phyloP scores from a whole-genome alignment of 2,113 vertebrate species.

The Pongo abelii region DNA sequence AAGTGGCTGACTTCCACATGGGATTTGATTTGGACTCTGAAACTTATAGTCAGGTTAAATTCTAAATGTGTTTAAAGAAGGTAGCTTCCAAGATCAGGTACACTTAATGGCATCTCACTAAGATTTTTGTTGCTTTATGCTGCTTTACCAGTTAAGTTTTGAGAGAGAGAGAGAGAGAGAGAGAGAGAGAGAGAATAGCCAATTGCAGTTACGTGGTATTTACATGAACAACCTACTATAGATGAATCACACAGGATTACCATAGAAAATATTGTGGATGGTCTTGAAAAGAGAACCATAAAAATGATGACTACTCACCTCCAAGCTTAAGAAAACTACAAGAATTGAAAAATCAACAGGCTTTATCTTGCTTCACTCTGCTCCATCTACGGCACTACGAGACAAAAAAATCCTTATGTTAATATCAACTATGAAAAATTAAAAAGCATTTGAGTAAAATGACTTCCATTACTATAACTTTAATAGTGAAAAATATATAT shows the following conservation, averaged over 20 bases:
- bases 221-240: not conserved
- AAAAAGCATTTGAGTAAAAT: constrained; percentile 36
- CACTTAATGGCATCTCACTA: not conserved
- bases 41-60: not conserved
- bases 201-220: not conserved
- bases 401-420: not conserved
- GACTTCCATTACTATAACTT: not conserved
- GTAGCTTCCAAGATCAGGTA: not conserved
- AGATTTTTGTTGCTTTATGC: constrained; percentile 1
- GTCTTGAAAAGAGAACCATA: not conserved
- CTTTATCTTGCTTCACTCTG: not conserved
- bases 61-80: constrained; percentile 7
- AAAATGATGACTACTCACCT: not conserved
- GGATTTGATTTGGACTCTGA: constrained; percentile 1
- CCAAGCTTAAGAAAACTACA: not conserved
- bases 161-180: not conserved
- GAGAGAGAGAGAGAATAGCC: not conserved
- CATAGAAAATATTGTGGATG: not conserved
- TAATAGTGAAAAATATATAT: not conserved
- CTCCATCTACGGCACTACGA: not conserved
- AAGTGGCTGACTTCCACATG: not conserved
- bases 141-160: not conserved
- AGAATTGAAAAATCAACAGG: not conserved
- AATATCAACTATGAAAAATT: not conserved
- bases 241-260: not conserved